Base-by-base conservation (phyloP, 2,888 invertebrate species). In the Thymelicus acteon region DNA sequence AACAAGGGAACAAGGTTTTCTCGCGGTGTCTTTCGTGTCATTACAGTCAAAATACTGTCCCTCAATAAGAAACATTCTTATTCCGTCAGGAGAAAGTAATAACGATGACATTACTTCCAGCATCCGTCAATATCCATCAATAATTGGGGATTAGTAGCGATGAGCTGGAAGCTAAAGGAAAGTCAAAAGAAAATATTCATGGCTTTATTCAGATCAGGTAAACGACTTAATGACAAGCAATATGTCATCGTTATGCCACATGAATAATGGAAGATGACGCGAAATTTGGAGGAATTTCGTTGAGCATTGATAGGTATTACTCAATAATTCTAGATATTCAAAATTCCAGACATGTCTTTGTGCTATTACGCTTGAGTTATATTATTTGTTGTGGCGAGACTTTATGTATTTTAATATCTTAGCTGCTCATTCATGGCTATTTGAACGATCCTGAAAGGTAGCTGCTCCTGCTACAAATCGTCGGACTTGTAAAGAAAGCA, bases 241-340 rank as follows among this genome's bases (percentile, higher is more conserved):
- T 88, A 87, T 81, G 85, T 89, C 86, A 88, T 84, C 80, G 78
- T 83, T 81, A 81, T 77, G 81, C 78, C 78, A 77, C 77, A 81
- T 86, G 85, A 88, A 87, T 88, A 87, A 88, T 87, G 85, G 81
- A 83, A 77, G 76, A 76, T 80, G 82, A 82, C 78, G 77, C 74
- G 65, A 73, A 75, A 78, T 65, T 65, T 65, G 65, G 65, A 49
- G 70, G 52, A 54, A 71, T 60, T 65, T 65, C 62, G 49, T 24
- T 60, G 60, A 70, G 65, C 78, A 76, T 72, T 78, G 75, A 44
- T 60, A 65, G 49, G 37, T 69, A 63, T 24, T 37, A 39, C 52
- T 65, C 64, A 37, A 60, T 70, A 70, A 70, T 64, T 64, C 49
- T 58, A 57, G 37, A 63, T 54, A 54, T 54, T 54, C 54, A 54